Base-by-base conservation (phyloP, 1,140 invertebrate species). In the Papilio dardanus region DNA sequence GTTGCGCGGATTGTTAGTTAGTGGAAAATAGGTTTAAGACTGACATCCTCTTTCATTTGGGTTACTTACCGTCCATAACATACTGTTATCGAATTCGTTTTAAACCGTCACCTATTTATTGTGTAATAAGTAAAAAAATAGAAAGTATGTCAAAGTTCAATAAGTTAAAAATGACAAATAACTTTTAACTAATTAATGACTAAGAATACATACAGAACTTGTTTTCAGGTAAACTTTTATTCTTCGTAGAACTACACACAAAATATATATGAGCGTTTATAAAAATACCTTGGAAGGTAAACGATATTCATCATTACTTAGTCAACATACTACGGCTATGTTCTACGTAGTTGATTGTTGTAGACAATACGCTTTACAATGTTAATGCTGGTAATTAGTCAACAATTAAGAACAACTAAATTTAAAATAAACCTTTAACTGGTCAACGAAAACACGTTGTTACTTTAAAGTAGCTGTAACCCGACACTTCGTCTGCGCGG, bases 1-100 rank as follows among this genome's bases (percentile, higher is more conserved):
- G 8, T 37, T n/a, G 42, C 42, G 4, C n/a, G 42, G 4, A 5
- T 46, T 19, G n/a, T 46, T 7, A 2, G 16, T n/a, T 1, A 46
- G 42, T 46, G 42, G 16, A 46, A 46, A 46, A 7, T 4, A 46
- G n/a, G 42, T 19, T 16, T 46, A 46, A 46, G 86, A 84, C 83
- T 80, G 75, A 78, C 83, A 87, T 88, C 86, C 84, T 87, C 82
- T 79, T 83, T 81, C 80, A 86, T 86, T 88, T 83, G 83, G 83
- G 82, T 83, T 84, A 84, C 81, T 77, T 73, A 75, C 71, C 71
- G n/a, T n/a, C n/a, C n/a, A n/a, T n/a, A n/a, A n/a, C n/a, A 62
- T 28, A 10, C 28, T 62, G 24, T 58, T 58, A 58, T 62, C 54
- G 54, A 28, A 62, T 62, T 62, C 10, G 24, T 50, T 21, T 62